These are phyloP conservation scores for Dynastes grantii DNA, from an alignment of 2,888 invertebrate species.

Conservation along the genomic window DNA sequence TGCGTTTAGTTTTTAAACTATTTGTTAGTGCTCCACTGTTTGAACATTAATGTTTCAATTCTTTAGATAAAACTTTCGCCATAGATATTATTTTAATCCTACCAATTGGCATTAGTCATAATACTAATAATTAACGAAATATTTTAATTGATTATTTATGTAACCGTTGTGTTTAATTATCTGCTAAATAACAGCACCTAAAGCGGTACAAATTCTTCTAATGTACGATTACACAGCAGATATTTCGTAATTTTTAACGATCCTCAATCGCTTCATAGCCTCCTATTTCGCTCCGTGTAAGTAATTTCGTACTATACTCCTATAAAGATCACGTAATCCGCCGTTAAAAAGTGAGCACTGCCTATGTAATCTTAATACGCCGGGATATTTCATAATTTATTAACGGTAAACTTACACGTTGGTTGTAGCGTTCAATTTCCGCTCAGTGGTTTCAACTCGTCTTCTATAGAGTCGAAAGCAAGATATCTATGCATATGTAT, in stretches of 20 bases:
- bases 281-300: too few species aligned
- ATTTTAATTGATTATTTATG: too few species aligned
- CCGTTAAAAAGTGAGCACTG: neutral
- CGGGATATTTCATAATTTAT: conserved; percentile 31
- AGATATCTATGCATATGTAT: neutral
- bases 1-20: too few species aligned
- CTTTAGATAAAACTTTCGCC: too few species aligned
- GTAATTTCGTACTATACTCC: neutral
- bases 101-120: too few species aligned
- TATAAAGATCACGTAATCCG: conserved; percentile 15
- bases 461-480: neutral
- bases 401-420: conserved; percentile 26
- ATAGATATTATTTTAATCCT: too few species aligned
- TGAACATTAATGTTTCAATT: too few species aligned
- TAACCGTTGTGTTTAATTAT: neutral
- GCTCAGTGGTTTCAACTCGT: conserved; percentile 1
- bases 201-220: neutral
- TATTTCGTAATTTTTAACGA: conserved; percentile 5
- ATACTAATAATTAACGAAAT: too few species aligned
- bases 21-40: too few species aligned
- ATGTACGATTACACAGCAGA: neutral
- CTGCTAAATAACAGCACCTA: neutral
- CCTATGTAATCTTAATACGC: conserved; percentile 9
- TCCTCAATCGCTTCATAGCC: too few species aligned
- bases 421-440: conserved; percentile 7